A percentile compares a stretch with the other conserved stretches of the same genome.
Conservation (phyloP, 1,140 invertebrate species). For the Papilio aristodemus region DNA sequence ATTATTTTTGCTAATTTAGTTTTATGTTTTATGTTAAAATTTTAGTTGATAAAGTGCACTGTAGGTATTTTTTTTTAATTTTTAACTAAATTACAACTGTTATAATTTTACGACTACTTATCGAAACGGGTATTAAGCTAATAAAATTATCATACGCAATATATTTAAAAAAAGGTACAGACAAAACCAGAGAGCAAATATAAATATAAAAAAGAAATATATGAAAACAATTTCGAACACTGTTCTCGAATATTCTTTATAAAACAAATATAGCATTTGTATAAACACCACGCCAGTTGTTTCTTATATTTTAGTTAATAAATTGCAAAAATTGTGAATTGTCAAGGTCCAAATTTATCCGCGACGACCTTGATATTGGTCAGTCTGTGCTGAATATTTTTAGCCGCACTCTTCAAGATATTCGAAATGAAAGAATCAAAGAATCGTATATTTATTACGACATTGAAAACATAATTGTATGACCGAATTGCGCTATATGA, state of each 20-base stretch:
- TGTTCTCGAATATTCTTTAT: no score
- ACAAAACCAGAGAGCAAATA: no score
- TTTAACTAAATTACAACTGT: no score
- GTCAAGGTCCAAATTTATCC: constrained; percentile 43
- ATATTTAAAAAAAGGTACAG: background rate
- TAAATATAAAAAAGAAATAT: no score
- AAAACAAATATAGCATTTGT: background rate
- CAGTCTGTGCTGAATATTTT: constrained; percentile 62
- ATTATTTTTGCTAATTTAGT: no score
- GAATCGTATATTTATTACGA: constrained; percentile 48
- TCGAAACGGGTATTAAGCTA: background rate
- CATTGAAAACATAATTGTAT: no score
- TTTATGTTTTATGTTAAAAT: no score
- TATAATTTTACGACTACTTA: no score
- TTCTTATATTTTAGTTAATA: constrained; percentile 18
- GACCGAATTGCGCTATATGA: no score
- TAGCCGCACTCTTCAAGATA: constrained; percentile 50
- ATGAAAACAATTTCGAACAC: no score
- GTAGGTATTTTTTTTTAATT: no score
- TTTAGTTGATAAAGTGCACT: no score
- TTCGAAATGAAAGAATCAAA: constrained; percentile 54
- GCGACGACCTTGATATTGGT: constrained; percentile 66
- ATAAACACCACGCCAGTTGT: background rate
- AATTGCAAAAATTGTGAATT: constrained; percentile 31
- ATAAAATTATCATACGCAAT: background rate